A percentile compares a stretch with the other conserved stretches of the same genome.
These are phyloP conservation scores for Neodiprion fabricii DNA, from an alignment of 1,140 invertebrate genomes.

Conservation along the genomic window DNA sequence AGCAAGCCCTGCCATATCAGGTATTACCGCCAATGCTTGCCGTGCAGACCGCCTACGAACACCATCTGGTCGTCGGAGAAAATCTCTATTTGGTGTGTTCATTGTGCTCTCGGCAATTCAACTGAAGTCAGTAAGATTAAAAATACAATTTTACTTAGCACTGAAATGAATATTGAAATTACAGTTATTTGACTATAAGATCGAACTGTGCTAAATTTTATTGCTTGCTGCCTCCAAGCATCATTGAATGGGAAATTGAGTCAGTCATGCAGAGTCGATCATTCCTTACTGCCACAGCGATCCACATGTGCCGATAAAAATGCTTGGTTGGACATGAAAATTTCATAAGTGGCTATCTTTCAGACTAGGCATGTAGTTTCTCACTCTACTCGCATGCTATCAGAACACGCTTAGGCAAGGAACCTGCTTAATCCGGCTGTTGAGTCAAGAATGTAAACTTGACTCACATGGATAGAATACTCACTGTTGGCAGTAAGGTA, in stretches of 20 bases:
- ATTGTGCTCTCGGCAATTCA: slow-evolving; percentile 23
- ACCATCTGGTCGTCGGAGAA: slow-evolving; percentile 43
- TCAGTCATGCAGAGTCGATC: not conserved
- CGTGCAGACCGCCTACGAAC: slow-evolving; percentile 46
- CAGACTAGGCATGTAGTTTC: too few species aligned
- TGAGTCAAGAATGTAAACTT: too few species aligned
- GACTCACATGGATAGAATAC: too few species aligned
- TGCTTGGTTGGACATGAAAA: too few species aligned
- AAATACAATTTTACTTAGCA: too few species aligned
- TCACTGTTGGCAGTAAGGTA: too few species aligned
- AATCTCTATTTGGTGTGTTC: slow-evolving; percentile 48
- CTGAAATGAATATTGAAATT: not conserved
- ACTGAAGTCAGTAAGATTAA: not conserved
- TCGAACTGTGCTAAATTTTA: not conserved
- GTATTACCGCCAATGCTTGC: slow-evolving; percentile 53
- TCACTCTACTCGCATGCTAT: too few species aligned
- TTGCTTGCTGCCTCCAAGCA: not conserved
- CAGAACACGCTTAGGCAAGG: too few species aligned
- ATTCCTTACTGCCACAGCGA: too few species aligned
- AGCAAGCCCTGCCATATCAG: slow-evolving; percentile 45
- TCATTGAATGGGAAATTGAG: not conserved
- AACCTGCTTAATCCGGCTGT: too few species aligned
- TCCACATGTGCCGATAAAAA: too few species aligned
- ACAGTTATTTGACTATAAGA: not conserved
- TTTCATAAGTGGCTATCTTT: too few species aligned